These are phyloP conservation scores for Cydia fagiglandana DNA, from an alignment of 1,140 invertebrate species.

Conservation along the genomic window DNA sequence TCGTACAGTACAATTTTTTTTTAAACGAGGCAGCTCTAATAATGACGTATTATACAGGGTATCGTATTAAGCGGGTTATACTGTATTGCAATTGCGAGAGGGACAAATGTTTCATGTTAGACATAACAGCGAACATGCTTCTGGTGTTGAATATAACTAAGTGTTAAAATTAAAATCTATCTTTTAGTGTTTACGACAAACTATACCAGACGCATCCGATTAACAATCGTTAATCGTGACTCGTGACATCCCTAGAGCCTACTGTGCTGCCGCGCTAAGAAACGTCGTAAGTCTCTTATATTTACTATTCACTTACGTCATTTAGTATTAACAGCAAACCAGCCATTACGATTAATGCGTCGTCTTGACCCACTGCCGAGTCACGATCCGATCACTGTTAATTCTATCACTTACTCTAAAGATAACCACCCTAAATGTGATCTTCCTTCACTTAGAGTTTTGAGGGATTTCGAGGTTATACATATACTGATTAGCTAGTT, in stretches of 20 bases:
- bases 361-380: slow-evolving; percentile 58
- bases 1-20: too few species aligned
- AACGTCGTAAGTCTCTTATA: background rate
- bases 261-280: background rate
- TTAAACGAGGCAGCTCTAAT: too few species aligned
- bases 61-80: too few species aligned
- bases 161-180: background rate
- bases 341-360: slow-evolving; percentile 54
- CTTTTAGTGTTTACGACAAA: background rate
- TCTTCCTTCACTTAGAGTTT: background rate
- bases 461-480: background rate
- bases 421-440: background rate
- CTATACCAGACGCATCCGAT: background rate
- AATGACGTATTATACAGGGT: too few species aligned
- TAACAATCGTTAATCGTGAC: slow-evolving; percentile 4
- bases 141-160: background rate
- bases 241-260: slow-evolving; percentile 29
- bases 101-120: background rate
- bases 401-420: slow-evolving; percentile 6
- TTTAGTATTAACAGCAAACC: background rate
- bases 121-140: background rate
- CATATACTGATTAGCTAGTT: background rate
- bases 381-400: slow-evolving; percentile 47
- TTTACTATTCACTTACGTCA: background rate
- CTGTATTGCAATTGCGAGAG: too few species aligned